Evolutionary conservation across 2,888 invertebrate genomes (phyloP).

Genomic region (Phania funesta): DNA sequence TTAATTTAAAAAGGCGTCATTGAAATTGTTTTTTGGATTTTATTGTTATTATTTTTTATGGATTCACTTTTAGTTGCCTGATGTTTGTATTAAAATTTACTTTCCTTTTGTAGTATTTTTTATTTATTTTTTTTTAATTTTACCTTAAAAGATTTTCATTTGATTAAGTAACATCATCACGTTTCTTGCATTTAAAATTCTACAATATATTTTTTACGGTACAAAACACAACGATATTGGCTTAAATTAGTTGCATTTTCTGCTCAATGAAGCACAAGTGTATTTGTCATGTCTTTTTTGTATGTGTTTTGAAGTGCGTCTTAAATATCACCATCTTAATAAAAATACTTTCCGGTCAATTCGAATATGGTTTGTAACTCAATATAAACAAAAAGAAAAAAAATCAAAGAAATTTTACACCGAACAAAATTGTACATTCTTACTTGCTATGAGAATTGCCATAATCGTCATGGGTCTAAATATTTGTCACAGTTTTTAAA

Average conservation of each 20-base stretch:
- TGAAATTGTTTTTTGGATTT: too few species aligned
- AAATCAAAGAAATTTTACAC: not conserved
- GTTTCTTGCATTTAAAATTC: conserved; percentile 48
- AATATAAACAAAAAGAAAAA: not conserved
- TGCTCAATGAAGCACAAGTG: conserved; percentile 58
- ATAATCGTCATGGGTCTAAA: too few species aligned
- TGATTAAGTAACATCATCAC: conserved; percentile 63
- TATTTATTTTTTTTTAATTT: not conserved
- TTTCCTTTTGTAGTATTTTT: conserved; percentile 1
- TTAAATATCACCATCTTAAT: conserved; percentile 35
- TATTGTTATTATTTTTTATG: too few species aligned
- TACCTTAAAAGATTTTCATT: conserved; percentile 9
- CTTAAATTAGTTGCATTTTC: conserved; percentile 58
- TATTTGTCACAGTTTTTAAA: too few species aligned
- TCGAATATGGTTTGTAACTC: not conserved
- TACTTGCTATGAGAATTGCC: too few species aligned
- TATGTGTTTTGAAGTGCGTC: not conserved
- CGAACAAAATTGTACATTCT: not conserved
- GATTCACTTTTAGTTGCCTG: not conserved
- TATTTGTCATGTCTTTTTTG: conserved; percentile 11
- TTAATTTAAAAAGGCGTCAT: too few species aligned
- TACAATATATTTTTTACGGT: not conserved
- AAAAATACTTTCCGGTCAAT: conserved; percentile 41
- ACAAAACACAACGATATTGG: conserved; percentile 30
- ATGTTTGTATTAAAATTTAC: not conserved